Base-by-base conservation (phyloP, 2,888 invertebrate species). In the Octonoba sinensis region DNA sequence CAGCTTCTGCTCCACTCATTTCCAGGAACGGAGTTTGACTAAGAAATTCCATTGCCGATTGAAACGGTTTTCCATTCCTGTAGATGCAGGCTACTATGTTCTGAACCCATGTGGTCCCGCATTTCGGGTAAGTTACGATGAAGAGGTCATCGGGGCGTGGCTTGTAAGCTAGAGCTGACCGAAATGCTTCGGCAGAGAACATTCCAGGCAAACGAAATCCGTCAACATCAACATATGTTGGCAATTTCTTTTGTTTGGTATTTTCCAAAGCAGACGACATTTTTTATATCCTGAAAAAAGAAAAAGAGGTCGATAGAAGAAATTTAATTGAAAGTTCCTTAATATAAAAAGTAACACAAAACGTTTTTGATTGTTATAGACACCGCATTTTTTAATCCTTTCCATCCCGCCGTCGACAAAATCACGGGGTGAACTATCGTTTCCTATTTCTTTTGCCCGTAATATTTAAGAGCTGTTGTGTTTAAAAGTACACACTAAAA, bases 41-140 rank as follows among this genome's bases (percentile, higher is more conserved):
- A 13, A 62, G 36, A 13, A 62, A 62, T 13, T 62, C 62, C 62
- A 62, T 13, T 1, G 71, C 66, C 3, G 66, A 59, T 0, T n/a
- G 18, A 20, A 82, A 84, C 12, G 84, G 77, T 20, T 69, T 60
- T 1, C 82, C 82, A 1, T 70, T 59, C 18, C 72, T 56, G 64
- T 44, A 75, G 54, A 82, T 77, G 56, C 69, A 60, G 15, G 56
- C 76, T 8, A 84, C 83, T 20, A 84, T 84, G 65, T 79, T 82
- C 64, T 84, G 84, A 1, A 72, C 67, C 84, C 84, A 84, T 6
- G 84, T 84, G 36, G 83, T 84, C 0, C 84, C 84, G 36, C 84
- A 81, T 27, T 84, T 84, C 0, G 84, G 84, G 47, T 77, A 84
- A 0, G 82, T 77, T 0, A 79, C 84, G 44, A 84, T 76, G 69